Conservation (phyloP, 1,140 invertebrate species). For the Coptotermes formosanus region DNA sequence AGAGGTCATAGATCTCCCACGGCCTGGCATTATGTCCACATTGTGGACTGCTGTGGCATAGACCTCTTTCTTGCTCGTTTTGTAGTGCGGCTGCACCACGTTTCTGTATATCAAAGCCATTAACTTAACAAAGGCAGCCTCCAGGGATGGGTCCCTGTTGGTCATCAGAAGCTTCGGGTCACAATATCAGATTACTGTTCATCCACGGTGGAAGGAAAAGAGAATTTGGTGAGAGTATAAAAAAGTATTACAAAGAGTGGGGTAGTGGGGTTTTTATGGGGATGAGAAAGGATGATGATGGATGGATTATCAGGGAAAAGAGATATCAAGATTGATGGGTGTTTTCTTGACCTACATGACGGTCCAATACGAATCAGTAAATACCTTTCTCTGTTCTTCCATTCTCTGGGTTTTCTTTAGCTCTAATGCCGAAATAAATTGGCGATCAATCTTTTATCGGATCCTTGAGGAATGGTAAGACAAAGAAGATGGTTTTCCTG, state of each 20-base stretch:
- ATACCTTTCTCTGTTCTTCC: conserved; percentile 1
- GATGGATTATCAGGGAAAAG: conserved; percentile 14
- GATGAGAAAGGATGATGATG: not conserved
- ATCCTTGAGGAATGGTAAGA: not conserved
- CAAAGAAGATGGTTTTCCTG: not conserved
- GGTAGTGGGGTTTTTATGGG: not conserved
- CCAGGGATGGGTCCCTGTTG: not conserved
- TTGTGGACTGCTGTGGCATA: not conserved
- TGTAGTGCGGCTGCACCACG: not conserved
- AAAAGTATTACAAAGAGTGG: not conserved
- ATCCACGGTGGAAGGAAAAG: conserved; percentile 13
- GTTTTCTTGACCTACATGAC: conserved; percentile 16
- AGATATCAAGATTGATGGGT: conserved; percentile 13
- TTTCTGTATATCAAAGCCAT: not conserved
- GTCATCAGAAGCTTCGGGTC: not conserved
- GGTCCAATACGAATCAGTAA: not conserved
- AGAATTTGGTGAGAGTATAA: conserved; percentile 7
- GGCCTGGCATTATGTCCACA: not conserved
- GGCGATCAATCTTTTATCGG: conserved; percentile 15
- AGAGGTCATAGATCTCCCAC: not conserved
- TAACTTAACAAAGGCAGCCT: conserved; percentile 7
- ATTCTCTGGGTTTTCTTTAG: not conserved
- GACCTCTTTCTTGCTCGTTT: not conserved
- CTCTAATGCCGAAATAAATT: conserved; percentile 1
- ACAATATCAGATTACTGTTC: conserved; percentile 14